Percentiles rank a stretch among this genome's conserved stretches.
phyloP scores from a whole-genome alignment of 1,140 invertebrate genomes.

The Nasonia longicornis region DNA sequence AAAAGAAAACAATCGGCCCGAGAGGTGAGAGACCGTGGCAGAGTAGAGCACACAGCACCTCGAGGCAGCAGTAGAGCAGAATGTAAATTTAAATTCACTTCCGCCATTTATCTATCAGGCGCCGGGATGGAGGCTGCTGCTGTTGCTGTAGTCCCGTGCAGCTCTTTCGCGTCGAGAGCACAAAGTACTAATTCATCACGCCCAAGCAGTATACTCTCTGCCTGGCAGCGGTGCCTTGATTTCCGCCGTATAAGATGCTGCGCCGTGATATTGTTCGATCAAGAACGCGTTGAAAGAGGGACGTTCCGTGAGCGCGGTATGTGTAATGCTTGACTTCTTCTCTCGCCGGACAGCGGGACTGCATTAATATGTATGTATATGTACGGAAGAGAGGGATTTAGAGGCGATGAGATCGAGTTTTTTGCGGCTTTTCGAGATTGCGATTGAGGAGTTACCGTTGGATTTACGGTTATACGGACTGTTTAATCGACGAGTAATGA shows the following conservation, averaged over 20 bases:
- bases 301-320: neutral
- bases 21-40: neutral
- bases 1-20: neutral
- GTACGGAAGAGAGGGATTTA: neutral
- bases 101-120: slow-evolving; percentile 28
- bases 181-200: slow-evolving; percentile 27
- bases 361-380: neutral
- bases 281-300: slow-evolving; percentile 17
- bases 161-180: neutral
- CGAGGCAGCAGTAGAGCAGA: neutral
- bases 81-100: slow-evolving; percentile 31
- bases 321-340: neutral
- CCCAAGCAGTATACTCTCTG: neutral
- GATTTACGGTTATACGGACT: neutral
- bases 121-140: slow-evolving; percentile 11
- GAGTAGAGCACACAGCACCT: neutral
- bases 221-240: slow-evolving; percentile 1
- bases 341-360: neutral
- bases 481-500: neutral
- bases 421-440: neutral
- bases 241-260: neutral
- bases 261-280: slow-evolving; percentile 16
- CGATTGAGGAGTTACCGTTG: neutral
- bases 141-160: neutral
- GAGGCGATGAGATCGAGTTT: neutral